Base-by-base conservation (phyloP, 2,888 invertebrate species). In the Zygaena filipendulae region DNA sequence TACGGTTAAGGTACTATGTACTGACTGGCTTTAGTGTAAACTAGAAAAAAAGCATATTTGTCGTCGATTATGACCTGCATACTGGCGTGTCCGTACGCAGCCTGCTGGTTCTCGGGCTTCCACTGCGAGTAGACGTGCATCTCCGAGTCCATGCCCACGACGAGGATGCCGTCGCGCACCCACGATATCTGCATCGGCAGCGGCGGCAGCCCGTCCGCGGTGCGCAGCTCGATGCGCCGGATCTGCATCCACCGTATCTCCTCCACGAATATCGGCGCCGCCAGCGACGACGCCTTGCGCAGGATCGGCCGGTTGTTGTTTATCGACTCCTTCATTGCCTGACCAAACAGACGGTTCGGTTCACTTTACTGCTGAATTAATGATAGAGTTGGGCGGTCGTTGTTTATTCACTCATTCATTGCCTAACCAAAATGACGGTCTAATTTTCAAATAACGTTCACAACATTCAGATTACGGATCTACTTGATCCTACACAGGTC, bases 51-150 rank as follows among this genome's bases (percentile, higher is more conserved):
- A n/a, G n/a, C n/a, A n/a, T n/a, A n/a, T n/a, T n/a, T n/a, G n/a
- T n/a, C n/a, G n/a, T n/a, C n/a, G n/a, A n/a, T n/a, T n/a, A n/a
- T n/a, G n/a, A 75, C 75, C 55, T 68, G 74, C 12, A 44, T 52
- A 20, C 53, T 43, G 20, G 47, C 40, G 9, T 52, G 46, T 22
- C 72, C 71, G 3, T 56, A 53, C 5, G 55, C 30, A 2, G 53
- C 33, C 24, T 63, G 67, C 2, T 57, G 64, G 33, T 70, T 57
- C 36, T 88, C 86, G 0, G 92, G 90, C 52, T 92, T 92, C 98
- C 98, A 99, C 55, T 99, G 99, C 1, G 97, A 96, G 60, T 97
- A 99, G 0, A 99, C 97, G 53, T 98, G 97, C 96, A 99, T 97
- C 64, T 99, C 99, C 2, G 97, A 97, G 60, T 98, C 97, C 97